A percentile compares a stretch with the other conserved stretches of the same genome.
phyloP scores from a whole-genome alignment of 1,140 invertebrate genomes.

The Maconellicoccus hirsutus region DNA sequence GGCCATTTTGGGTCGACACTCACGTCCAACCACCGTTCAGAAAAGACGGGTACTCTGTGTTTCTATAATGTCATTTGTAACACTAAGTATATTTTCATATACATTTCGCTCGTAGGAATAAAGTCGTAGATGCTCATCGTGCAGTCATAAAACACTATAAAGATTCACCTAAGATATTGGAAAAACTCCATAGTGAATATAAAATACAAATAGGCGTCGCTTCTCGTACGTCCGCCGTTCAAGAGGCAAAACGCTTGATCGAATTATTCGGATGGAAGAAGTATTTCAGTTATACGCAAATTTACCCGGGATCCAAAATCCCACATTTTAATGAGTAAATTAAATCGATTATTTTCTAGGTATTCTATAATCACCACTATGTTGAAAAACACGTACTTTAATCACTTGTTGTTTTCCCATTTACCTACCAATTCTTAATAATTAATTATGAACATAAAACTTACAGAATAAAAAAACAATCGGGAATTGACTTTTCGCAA shows the following conservation, averaged over 20 bases:
- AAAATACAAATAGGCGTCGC: constrained; percentile 48
- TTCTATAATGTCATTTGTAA: not conserved
- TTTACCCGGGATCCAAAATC: constrained; percentile 59
- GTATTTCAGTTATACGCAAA: constrained; percentile 58
- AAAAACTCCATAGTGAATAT: constrained; percentile 42
- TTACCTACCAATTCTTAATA: constrained; percentile 16
- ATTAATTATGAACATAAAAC: constrained; percentile 34
- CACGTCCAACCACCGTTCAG: constrained; percentile 53
- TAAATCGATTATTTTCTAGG: too few species aligned
- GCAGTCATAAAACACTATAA: constrained; percentile 43
- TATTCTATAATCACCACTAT: too few species aligned
- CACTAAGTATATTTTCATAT: not conserved
- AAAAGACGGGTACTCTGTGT: constrained; percentile 33
- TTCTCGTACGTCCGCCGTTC: constrained; percentile 51
- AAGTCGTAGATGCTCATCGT: constrained; percentile 41
- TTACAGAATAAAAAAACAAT: constrained; percentile 46
- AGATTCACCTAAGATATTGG: constrained; percentile 49
- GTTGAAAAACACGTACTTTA: not conserved
- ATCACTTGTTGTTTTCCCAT: too few species aligned
- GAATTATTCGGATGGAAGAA: constrained; percentile 55
- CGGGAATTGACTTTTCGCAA: constrained; percentile 44
- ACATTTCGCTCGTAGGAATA: constrained; percentile 33
- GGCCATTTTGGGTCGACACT: constrained; percentile 66
- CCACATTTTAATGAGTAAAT: constrained; percentile 55
- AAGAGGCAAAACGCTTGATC: constrained; percentile 53